These are phyloP conservation scores for Cossypha polioptera DNA, from an alignment of 2,797 vertebrate species.

Conservation along the genomic window DNA sequence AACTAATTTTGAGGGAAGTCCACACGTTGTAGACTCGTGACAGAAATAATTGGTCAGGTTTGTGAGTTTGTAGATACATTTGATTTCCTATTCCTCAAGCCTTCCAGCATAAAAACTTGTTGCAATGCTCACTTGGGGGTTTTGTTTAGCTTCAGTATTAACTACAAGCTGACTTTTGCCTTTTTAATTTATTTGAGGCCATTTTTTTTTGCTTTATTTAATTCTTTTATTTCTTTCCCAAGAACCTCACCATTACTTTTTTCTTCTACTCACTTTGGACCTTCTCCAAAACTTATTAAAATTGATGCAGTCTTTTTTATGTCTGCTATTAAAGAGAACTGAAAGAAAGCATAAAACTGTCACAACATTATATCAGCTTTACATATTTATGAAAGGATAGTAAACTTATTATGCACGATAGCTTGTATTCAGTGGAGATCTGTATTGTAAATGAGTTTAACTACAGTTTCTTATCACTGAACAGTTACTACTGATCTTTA, in stretches of 20 bases:
- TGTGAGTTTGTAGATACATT: not conserved
- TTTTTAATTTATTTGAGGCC: not conserved
- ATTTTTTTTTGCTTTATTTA: not conserved
- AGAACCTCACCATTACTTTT: not conserved
- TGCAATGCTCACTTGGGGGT: not conserved
- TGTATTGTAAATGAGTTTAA: not conserved
- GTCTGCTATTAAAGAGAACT: not conserved
- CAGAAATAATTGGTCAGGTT: not conserved
- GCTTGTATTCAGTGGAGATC: slow-evolving; percentile 4
- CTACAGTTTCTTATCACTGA: not conserved
- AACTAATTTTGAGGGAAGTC: not conserved
- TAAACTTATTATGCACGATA: not conserved
- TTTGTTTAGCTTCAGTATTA: not conserved
- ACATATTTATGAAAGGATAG: slow-evolving; percentile 15
- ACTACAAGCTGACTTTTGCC: not conserved
- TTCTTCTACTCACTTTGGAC: not conserved
- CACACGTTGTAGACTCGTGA: not conserved
- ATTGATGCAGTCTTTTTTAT: not conserved
- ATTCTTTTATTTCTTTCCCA: not conserved
- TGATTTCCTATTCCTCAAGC: rapidly evolving
- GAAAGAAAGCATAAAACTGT: not conserved
- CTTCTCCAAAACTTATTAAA: not conserved
- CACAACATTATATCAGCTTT: not conserved
- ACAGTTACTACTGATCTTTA: not conserved
- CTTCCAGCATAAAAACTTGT: not conserved